Evolutionary conservation across 2,113 vertebrate genomes (phyloP).

Genomic region (Podarcis cretensis): DNA sequence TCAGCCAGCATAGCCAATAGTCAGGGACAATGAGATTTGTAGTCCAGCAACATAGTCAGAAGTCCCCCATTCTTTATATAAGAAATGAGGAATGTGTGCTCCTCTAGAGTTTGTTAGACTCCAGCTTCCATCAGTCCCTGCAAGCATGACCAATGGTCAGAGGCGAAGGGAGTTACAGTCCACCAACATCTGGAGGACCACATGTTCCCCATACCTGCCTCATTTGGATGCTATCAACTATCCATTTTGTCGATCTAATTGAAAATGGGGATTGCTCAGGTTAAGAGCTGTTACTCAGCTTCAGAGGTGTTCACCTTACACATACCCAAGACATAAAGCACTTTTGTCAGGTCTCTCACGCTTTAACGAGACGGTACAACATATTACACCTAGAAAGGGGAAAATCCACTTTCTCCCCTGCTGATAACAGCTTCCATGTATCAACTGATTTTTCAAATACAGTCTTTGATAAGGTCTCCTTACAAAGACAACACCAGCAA

Average conservation of each 20-base stretch:
- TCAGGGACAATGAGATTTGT: too few species aligned
- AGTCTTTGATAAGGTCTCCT: not conserved
- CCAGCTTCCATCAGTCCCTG: too few species aligned
- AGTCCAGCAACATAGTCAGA: too few species aligned
- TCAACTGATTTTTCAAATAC: not conserved
- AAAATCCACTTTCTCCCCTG: not conserved
- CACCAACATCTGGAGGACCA: not conserved
- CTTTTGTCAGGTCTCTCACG: not conserved
- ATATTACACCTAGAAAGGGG: not conserved
- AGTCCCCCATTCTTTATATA: too few species aligned
- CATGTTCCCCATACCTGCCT: not conserved
- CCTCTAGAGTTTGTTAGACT: too few species aligned
- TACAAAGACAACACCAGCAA: not conserved
- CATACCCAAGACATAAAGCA: fast-evolving
- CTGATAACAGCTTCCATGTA: not conserved
- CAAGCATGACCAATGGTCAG: not conserved
- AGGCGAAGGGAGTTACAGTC: not conserved
- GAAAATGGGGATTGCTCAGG: not conserved
- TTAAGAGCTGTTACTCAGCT: not conserved
- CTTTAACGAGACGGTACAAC: not conserved
- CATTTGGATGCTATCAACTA: fast-evolving
- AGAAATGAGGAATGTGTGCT: too few species aligned
- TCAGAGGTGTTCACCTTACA: not conserved
- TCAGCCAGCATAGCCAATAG: too few species aligned
- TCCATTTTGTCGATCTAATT: not conserved